A percentile compares a stretch with the other conserved stretches of the same genome.
phyloP scores from a whole-genome alignment of 1,140 invertebrate genomes.

The Calephelis nemesis region DNA sequence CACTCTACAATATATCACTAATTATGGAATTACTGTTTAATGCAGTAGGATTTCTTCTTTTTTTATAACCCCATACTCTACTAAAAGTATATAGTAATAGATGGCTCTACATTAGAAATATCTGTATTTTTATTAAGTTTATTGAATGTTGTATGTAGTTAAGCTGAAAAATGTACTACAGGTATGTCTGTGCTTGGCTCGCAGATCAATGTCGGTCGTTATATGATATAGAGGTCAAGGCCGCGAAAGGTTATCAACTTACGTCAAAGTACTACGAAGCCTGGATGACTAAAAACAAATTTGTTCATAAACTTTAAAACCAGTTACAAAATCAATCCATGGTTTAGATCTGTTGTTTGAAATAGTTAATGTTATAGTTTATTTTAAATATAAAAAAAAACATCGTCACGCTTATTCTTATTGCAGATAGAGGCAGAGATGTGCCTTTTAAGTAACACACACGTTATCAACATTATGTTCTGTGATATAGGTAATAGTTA shows the following conservation, averaged over 20 bases:
- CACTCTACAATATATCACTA: background rate
- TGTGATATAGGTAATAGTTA: too few relatives aligned
- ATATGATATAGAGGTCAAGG: constrained; percentile 42
- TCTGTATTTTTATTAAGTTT: too few relatives aligned
- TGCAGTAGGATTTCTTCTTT: background rate
- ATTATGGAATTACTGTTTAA: background rate
- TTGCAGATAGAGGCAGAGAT: too few relatives aligned
- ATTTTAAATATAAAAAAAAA: background rate
- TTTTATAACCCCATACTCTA: too few relatives aligned
- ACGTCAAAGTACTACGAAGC: constrained; percentile 28
- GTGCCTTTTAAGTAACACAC: too few relatives aligned
- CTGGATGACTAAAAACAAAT: background rate
- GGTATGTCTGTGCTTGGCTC: constrained; percentile 25
- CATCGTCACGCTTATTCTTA: too few relatives aligned
- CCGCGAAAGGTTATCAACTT: constrained; percentile 44
- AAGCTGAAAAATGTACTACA: background rate
- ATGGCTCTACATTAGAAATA: too few relatives aligned
- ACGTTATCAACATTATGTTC: too few relatives aligned
- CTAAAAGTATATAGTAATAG: too few relatives aligned
- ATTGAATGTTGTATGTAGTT: background rate
- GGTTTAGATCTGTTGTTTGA: background rate
- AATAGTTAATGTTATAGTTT: background rate
- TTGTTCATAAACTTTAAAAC: background rate
- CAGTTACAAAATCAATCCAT: background rate
- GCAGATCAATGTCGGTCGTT: constrained; percentile 42